Percentiles rank a stretch among this genome's conserved stretches.
phyloP scores from a whole-genome alignment of 1,140 invertebrate genomes.

The Polyergus mexicanus region DNA sequence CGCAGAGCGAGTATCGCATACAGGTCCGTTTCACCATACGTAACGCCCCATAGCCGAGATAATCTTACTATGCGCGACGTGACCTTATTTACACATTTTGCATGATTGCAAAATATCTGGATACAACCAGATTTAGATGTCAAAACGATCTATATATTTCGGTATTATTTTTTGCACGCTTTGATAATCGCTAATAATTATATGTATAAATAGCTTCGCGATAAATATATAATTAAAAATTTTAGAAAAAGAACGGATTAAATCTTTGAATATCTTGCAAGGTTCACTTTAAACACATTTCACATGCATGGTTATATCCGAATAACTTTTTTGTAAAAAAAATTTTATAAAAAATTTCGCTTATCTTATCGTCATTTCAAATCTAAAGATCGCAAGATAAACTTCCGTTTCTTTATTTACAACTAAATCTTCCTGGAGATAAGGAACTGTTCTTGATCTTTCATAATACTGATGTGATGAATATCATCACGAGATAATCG shows the following conservation, averaged over 20 bases:
- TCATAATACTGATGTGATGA: not conserved
- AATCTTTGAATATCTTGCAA: not conserved
- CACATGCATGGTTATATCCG: not conserved
- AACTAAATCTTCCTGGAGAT: not conserved
- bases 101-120: not conserved
- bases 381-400: not conserved
- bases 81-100: slow-evolving; percentile 19
- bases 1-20: slow-evolving; percentile 35
- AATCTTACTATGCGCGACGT: slow-evolving; percentile 7
- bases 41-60: slow-evolving; percentile 20
- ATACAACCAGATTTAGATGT: not conserved
- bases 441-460: not conserved
- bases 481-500: slow-evolving; percentile 9
- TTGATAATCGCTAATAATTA: slow-evolving; percentile 10
- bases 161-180: not conserved
- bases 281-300: not conserved
- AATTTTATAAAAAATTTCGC: not conserved
- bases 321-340: not conserved
- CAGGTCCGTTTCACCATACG: slow-evolving; percentile 33
- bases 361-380: not conserved
- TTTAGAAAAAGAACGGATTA: not conserved
- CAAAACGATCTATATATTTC: not conserved
- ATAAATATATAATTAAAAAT: not conserved
- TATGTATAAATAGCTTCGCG: not conserved
- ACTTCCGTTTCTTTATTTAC: not conserved